Percentiles rank a stretch among this genome's conserved stretches.
Conservation (phyloP, 2,113 vertebrate species). For the Embiotoca jacksoni region DNA sequence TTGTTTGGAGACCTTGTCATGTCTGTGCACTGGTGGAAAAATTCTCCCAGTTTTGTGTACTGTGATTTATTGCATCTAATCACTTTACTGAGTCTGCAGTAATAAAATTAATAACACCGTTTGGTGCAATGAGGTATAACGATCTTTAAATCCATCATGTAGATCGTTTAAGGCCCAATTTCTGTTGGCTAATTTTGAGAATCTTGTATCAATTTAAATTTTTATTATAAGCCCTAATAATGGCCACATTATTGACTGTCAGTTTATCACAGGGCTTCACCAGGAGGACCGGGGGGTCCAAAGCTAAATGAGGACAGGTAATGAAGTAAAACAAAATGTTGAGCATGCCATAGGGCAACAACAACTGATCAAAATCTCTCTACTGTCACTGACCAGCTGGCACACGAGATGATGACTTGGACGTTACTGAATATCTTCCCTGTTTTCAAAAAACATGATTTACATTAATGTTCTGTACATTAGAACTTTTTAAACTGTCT, state of each 20-base stretch:
- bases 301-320: no score
- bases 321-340: no score
- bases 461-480: slow-evolving; percentile 3
- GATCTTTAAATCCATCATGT: not conserved
- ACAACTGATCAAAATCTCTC: not conserved
- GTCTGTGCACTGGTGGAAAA: slow-evolving; percentile 19
- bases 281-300: no score
- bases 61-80: slow-evolving; percentile 61
- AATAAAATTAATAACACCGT: slow-evolving; percentile 4
- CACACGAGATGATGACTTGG: slow-evolving; percentile 28
- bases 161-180: not conserved
- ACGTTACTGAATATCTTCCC: slow-evolving; percentile 31
- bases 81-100: slow-evolving; percentile 15
- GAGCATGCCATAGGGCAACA: not conserved
- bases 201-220: slow-evolving; percentile 23
- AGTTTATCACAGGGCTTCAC: not conserved
- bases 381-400: not conserved
- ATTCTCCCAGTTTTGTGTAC: not conserved
- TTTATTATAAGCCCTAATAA: slow-evolving; percentile 9
- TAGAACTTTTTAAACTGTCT: not conserved
- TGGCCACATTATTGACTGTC: not conserved
- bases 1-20: not conserved
- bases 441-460: slow-evolving; percentile 4
- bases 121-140: slow-evolving; percentile 4
- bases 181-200: not conserved